Conservation (phyloP, 1,140 invertebrate species). For the Camponotus floridanus region DNA sequence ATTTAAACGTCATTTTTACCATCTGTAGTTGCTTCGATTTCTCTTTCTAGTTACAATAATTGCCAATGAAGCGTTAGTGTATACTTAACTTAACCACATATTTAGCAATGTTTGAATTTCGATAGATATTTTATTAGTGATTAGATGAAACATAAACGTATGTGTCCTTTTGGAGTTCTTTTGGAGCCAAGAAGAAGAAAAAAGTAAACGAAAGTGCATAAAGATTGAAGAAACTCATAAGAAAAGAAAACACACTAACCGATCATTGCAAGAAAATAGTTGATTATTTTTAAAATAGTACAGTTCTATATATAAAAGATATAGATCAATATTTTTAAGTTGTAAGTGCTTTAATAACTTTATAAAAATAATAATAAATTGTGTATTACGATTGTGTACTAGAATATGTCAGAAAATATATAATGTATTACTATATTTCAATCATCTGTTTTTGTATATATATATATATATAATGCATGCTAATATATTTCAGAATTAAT, state of each 20-base stretch:
- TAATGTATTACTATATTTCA: too few species aligned
- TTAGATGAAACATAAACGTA: too few species aligned
- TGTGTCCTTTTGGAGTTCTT: too few species aligned
- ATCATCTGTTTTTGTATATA: too few species aligned
- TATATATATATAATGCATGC: too few species aligned
- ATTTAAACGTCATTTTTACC: not conserved
- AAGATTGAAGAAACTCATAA: too few species aligned
- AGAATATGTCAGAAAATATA: not conserved
- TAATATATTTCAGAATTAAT: not conserved
- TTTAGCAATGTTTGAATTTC: not conserved
- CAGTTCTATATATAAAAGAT: too few species aligned
- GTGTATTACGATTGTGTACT: not conserved
- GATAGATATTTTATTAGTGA: too few species aligned
- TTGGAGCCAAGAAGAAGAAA: too few species aligned
- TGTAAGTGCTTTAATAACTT: not conserved
- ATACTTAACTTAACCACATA: too few species aligned
- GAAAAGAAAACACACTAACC: not conserved
- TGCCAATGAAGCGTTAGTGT: not conserved
- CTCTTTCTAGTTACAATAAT: not conserved
- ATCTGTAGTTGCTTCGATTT: not conserved
- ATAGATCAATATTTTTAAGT: not conserved
- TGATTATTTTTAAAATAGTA: not conserved
- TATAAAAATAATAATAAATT: conserved; percentile 24
- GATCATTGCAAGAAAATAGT: not conserved
- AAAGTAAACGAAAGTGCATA: too few species aligned